Conservation (phyloP, 2,113 vertebrate species). For the Lepisosteus oculatus region DNA sequence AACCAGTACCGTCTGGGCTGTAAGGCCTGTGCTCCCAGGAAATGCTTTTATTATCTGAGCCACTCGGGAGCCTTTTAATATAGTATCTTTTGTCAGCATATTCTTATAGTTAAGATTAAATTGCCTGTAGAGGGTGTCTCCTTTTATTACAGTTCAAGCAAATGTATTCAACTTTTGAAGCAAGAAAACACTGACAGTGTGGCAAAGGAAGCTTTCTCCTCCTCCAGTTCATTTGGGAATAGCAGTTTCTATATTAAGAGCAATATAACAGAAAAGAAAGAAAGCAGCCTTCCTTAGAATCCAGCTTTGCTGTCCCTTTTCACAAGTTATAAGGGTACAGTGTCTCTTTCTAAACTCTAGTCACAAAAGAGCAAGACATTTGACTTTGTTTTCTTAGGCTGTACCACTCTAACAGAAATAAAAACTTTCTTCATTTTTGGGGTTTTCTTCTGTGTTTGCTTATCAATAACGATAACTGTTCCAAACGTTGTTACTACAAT, state of each 20-base stretch:
- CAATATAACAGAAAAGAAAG: background rate
- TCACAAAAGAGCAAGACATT: background rate
- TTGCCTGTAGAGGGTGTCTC: background rate
- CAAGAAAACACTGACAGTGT: background rate
- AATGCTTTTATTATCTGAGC: too few relatives aligned
- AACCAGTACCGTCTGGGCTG: too few relatives aligned
- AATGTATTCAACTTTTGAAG: too few relatives aligned
- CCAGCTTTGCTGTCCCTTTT: background rate
- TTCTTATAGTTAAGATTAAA: background rate
- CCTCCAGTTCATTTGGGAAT: background rate
- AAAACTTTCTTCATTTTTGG: too few relatives aligned
- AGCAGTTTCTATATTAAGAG: slow-evolving; percentile 1
- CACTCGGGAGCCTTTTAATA: too few relatives aligned
- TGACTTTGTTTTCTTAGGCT: too few relatives aligned
- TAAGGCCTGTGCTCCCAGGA: too few relatives aligned
- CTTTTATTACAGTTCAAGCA: too few relatives aligned
- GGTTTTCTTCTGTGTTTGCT: too few relatives aligned
- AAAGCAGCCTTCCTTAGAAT: background rate
- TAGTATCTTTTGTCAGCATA: background rate
- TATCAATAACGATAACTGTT: too few relatives aligned
- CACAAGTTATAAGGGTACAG: background rate
- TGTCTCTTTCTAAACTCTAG: background rate
- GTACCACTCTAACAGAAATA: too few relatives aligned
- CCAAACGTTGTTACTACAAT: too few relatives aligned
- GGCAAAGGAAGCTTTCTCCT: background rate